Base-by-base conservation (phyloP, 2,888 invertebrate species). In the Neria commutata region DNA sequence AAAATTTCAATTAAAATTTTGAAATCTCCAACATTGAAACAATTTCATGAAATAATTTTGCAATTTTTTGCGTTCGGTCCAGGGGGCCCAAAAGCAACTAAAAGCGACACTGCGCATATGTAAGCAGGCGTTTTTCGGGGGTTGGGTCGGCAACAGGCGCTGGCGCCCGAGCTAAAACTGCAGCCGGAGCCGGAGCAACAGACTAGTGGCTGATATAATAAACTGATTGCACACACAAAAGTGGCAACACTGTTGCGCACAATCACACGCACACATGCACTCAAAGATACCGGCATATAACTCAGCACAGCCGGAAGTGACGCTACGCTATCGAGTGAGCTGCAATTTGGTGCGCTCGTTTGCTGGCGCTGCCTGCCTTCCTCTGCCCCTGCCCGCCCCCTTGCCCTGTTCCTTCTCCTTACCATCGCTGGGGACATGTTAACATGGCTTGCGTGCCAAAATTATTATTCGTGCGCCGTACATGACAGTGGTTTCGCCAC, bases 391-490 rank as follows among this genome's bases (percentile, higher is more conserved):
- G 16, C 49, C 23, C 25, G 45, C 26, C 25, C 25, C 16, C 29
- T 34, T 54, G 45, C 48, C 46, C 24, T 26, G 26, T 54, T 16
- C 37, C 29, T 25, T 17, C 26, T 51, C 24, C 29, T 23, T 69
- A 70, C 70, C 67, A 69, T 67, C 65, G 70, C 74, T 70, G 71
- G 79, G 76, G 79, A 77, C 75, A 77, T 77, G 79, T 77, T 78
- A 77, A 77, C 79, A 78, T 74, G 79, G 76, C 75, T 74, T 71
- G 75, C 78, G 73, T 78, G 77, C 77, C 76, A 74, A 75, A 78
- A 77, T 77, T 77, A 78, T 78, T 77, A 78, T 75, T 72, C 76
- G 71, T 70, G 68, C 70, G 68, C 70, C 68, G 71, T 65, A 64
- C 65, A 64, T 62, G 70, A 65, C 66, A 63, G 62, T 67, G 69